phyloP scores from a whole-genome alignment of 2,888 invertebrate species.

The Catocala sponsa region DNA sequence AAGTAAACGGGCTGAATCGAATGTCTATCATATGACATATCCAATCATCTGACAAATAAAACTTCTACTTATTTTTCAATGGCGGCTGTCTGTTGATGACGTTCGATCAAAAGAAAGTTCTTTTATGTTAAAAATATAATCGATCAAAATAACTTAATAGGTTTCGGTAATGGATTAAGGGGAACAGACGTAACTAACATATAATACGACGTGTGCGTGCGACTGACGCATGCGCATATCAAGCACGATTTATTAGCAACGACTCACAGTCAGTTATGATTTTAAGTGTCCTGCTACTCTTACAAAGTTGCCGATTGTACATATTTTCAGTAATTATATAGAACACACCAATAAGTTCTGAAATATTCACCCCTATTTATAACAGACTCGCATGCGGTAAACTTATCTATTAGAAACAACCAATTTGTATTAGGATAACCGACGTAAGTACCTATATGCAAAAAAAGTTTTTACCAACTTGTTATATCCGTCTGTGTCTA shows the following conservation, averaged over 20 bases:
- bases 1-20: background rate
- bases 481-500: conserved; percentile 32
- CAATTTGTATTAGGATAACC: conserved; percentile 39
- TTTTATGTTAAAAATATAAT: conserved; percentile 49
- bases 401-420: conserved; percentile 58
- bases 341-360: conserved; percentile 84
- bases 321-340: conserved; percentile 59
- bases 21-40: background rate
- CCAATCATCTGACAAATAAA: conserved; percentile 19
- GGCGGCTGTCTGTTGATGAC: conserved; percentile 55
- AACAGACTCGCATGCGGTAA: conserved; percentile 71
- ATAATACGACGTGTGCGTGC: too few species aligned
- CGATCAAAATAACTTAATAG: conserved; percentile 32
- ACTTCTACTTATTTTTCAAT: conserved; percentile 37
- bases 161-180: conserved; percentile 33
- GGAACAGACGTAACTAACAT: conserved; percentile 37
- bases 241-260: too few species aligned
- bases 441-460: too few species aligned
- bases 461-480: conserved; percentile 25
- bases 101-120: conserved; percentile 65
- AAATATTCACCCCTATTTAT: conserved; percentile 74
- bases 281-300: too few species aligned
- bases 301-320: conserved; percentile 48
- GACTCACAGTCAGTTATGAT: too few species aligned
- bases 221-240: too few species aligned